Evolutionary conservation across 2,797 vertebrate species (phyloP).

Genomic region (Chloroceryle inda): DNA sequence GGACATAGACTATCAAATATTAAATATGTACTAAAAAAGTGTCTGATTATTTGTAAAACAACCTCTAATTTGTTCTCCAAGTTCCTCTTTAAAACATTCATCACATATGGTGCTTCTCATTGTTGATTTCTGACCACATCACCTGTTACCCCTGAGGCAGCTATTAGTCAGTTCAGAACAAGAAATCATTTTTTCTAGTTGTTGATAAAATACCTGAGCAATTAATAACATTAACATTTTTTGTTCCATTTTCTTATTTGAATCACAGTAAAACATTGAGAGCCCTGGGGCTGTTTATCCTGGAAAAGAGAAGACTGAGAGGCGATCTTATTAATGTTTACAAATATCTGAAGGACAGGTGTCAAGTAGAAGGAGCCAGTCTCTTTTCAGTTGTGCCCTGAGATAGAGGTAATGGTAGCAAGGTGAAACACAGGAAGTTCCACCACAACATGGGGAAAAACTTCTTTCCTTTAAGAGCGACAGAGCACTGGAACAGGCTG

Average conservation of each 20-base stretch:
- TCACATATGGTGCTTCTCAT: rapidly evolving
- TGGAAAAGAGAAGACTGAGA: too few species aligned
- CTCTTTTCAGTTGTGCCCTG: too few species aligned
- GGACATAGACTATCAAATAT: not conserved
- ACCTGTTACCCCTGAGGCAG: not conserved
- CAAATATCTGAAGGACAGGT: too few species aligned
- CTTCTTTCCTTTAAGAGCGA: too few species aligned
- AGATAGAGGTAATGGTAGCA: too few species aligned
- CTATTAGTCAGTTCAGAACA: not conserved
- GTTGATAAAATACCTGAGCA: not conserved
- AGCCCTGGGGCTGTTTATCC: too few species aligned
- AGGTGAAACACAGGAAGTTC: too few species aligned
- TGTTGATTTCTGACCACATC: not conserved
- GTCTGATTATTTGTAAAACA: not conserved
- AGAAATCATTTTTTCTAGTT: not conserved
- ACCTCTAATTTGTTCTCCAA: not conserved
- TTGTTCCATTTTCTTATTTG: not conserved
- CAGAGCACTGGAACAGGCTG: too few species aligned
- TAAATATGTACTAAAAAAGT: not conserved
- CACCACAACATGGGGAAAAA: too few species aligned
- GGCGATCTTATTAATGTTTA: too few species aligned
- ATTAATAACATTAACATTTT: not conserved
- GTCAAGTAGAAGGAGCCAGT: too few species aligned
- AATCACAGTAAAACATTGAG: not conserved
- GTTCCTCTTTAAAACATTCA: not conserved